phyloP scores from a whole-genome alignment of 1,140 invertebrate genomes.

The Drosophila busckii region DNA sequence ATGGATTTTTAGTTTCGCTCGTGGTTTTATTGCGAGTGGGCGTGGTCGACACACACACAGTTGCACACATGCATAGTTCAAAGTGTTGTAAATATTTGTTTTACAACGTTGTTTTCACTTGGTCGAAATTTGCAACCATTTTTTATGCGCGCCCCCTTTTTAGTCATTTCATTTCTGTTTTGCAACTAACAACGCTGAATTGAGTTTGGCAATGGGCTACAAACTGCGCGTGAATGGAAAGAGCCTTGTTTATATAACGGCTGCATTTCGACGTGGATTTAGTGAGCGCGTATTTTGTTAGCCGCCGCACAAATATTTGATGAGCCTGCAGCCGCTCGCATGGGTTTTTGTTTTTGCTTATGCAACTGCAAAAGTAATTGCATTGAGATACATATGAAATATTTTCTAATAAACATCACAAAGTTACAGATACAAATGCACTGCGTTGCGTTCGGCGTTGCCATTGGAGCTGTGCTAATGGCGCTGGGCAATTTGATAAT shows the following conservation, averaged over 20 bases:
- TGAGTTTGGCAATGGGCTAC: constrained; percentile 13
- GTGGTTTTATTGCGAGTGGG: constrained; percentile 30
- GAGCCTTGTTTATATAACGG: constrained; percentile 52
- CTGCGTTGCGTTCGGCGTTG: background rate
- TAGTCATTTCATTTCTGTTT: too few species aligned
- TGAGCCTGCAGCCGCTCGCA: constrained; percentile 12
- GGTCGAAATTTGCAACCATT: constrained; percentile 60
- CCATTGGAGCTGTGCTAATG: constrained; percentile 18
- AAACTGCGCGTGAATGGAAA: constrained; percentile 20
- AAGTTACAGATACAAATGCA: background rate
- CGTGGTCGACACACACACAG: constrained; percentile 5
- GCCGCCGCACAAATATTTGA: constrained; percentile 55
- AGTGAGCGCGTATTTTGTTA: constrained; percentile 65
- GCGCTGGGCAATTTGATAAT: constrained; percentile 34
- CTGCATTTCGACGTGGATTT: constrained; percentile 58
- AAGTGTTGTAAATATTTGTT: constrained; percentile 71
- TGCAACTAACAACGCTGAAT: constrained; percentile 21
- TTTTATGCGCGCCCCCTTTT: constrained; percentile 34
- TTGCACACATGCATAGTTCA: constrained; percentile 35
- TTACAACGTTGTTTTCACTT: constrained; percentile 61
- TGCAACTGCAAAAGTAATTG: constrained; percentile 34
- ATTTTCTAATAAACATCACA: constrained; percentile 11
- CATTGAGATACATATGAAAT: constrained; percentile 21
- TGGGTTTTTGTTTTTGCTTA: background rate
- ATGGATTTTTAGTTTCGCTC: constrained; percentile 48